Evolutionary conservation across 2,888 invertebrate genomes (phyloP).

Genomic region (Phyto melanocephala): DNA sequence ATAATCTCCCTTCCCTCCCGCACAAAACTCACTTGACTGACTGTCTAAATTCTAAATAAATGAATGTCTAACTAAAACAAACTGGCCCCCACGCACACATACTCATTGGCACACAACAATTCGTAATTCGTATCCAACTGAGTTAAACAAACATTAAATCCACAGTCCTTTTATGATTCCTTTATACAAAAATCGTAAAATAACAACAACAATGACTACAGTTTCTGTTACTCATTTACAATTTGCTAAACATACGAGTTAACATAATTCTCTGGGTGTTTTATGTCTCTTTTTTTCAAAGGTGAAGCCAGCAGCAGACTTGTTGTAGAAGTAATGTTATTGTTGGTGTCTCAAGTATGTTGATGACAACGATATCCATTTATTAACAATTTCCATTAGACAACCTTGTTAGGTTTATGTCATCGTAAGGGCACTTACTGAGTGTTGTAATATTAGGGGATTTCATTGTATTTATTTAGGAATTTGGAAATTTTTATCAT

Average conservation of each 20-base stretch:
- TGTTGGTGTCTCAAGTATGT: background rate
- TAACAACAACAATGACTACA: background rate
- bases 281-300: background rate
- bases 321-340: background rate
- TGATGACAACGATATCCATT: constrained; percentile 8
- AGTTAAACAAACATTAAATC: constrained; percentile 26
- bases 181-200: constrained; percentile 12
- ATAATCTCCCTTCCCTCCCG: background rate
- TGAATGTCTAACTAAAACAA: background rate
- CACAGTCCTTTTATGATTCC: constrained; percentile 13
- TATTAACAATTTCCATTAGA: constrained; percentile 29
- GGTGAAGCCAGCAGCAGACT: background rate
- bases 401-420: background rate
- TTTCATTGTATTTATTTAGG: no score
- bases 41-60: background rate
- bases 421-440: background rate
- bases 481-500: no score
- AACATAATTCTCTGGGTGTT: background rate
- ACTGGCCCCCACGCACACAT: background rate
- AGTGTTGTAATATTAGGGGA: background rate
- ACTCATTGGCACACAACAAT: constrained; percentile 13
- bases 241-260: constrained; percentile 26
- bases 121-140: constrained; percentile 14
- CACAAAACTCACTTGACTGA: background rate
- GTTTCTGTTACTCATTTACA: constrained; percentile 18